Base-by-base conservation (phyloP, 1,140 invertebrate species). In the Planococcus citri region DNA sequence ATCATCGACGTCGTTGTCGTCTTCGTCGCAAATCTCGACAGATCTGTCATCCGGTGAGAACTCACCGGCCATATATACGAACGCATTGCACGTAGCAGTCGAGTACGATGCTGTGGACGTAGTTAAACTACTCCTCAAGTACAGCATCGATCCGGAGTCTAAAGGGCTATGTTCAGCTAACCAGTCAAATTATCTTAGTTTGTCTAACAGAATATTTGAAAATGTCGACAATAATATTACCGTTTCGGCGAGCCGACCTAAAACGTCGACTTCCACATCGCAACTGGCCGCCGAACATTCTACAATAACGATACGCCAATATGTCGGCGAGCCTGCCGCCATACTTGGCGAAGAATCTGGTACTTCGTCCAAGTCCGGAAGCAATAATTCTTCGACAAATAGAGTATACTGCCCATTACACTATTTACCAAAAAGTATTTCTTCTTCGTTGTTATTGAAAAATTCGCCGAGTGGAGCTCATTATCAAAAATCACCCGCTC, bases 41-140 rank as follows among this genome's bases (percentile, higher is more conserved):
- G 33, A 33, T 9, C 2, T 60, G 20, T 72, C 72, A 6, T 71
- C 68, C 3, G 70, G 70, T 12, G 72, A 67, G 0, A 57, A 37
- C 3, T 68, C 72, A 1, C 81, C 80, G 3, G 75, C 79, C 0
- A 79, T 83, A 25, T 84, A 85, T 73, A 78, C 77, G 71, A 84
- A 83, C 73, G 82, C 82, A 3, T 76, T 85, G 0, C 83, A 85
- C 75, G 75, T 83, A 61, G 83, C 83, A 1, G 80, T 85, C 20
- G 81, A 83, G 71, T 78, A 81, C 73, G 79, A 79, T n/a, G 79
- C 84, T 0, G 74, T 82, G 20, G 83, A 85, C 71, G 83, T 83
- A 0, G 77, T 81, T 0, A 76, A 82, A 12, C 77, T 83, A 0
- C 77, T 85, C 9, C 78, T 85, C 24, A 80, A 80, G 71, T 81